Conservation (phyloP, 2,888 invertebrate species). For the Limulus polyphemus region DNA sequence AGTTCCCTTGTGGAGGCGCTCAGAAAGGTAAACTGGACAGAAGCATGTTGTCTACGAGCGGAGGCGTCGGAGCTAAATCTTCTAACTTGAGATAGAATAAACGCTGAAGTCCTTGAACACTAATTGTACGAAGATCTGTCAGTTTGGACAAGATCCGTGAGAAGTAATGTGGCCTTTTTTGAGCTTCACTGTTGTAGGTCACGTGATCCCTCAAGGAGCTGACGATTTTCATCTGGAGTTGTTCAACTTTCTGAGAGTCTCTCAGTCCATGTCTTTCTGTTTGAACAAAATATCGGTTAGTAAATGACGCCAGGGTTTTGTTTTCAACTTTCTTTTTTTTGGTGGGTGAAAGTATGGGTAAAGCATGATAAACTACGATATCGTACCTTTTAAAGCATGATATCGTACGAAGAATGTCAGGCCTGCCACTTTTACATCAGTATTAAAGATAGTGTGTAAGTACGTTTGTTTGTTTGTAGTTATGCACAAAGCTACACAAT, state of each 20-base stretch:
- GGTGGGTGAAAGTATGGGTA: too few species aligned
- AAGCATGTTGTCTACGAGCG: slow-evolving; percentile 89
- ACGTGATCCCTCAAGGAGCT: slow-evolving; percentile 91
- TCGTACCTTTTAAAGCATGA: too few species aligned
- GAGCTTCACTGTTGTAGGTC: slow-evolving; percentile 76
- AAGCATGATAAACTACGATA: too few species aligned
- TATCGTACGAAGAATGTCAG: too few species aligned
- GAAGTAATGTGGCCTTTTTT: slow-evolving; percentile 83
- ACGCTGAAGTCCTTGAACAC: slow-evolving; percentile 83
- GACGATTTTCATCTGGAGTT: slow-evolving; percentile 91
- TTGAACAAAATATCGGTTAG: slow-evolving; percentile 23
- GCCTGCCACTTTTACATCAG: too few species aligned
- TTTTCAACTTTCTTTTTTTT: too few species aligned
- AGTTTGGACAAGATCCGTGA: slow-evolving; percentile 81
- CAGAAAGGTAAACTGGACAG: slow-evolving; percentile 85
- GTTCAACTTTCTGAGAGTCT: slow-evolving; percentile 83
- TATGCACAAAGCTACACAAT: too few species aligned
- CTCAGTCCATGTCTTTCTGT: slow-evolving; percentile 83
- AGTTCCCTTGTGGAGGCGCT: neutral
- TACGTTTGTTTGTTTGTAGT: too few species aligned
- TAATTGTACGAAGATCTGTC: slow-evolving; percentile 79
- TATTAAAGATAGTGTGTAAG: too few species aligned
- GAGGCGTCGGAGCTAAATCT: slow-evolving; percentile 79
- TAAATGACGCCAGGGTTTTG: too few species aligned
- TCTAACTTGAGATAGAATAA: slow-evolving; percentile 88